These are phyloP conservation scores for Polymixis flavicincta DNA, from an alignment of 2,888 invertebrate genomes.

Conservation along the genomic window DNA sequence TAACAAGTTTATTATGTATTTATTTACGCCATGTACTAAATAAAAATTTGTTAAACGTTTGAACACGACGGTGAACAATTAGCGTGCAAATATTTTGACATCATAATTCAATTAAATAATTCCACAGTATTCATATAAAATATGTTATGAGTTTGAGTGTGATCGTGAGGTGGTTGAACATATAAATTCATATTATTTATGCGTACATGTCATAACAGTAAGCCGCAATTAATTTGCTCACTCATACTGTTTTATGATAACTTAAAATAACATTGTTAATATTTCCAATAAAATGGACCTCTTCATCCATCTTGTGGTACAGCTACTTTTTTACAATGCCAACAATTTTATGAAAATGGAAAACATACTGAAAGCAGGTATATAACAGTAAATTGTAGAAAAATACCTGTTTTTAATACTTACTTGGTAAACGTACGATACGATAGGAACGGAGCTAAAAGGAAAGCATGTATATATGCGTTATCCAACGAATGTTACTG, in stretches of 20 bases:
- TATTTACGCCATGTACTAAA: slow-evolving; percentile 8
- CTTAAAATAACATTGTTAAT: neutral
- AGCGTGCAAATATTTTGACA: slow-evolving; percentile 15
- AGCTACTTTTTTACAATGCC: neutral
- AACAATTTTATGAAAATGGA: neutral
- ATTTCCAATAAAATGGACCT: neutral
- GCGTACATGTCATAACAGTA: neutral
- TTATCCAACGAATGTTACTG: neutral
- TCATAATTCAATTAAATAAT: neutral
- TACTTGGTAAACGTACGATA: neutral
- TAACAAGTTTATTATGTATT: neutral
- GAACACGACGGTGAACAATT: slow-evolving; percentile 6
- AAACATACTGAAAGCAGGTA: neutral
- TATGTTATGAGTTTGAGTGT: neutral
- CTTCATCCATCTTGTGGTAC: neutral
- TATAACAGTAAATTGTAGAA: neutral
- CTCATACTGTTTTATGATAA: neutral
- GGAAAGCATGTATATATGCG: neutral
- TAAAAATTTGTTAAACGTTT: neutral
- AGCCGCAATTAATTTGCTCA: neutral
- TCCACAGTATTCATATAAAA: slow-evolving; percentile 4
- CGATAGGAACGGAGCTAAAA: neutral
- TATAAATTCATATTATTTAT: slow-evolving; percentile 11
- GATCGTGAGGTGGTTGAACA: neutral
- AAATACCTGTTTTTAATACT: neutral